These are phyloP conservation scores for Crambe crambe DNA, from an alignment of 37 sponge, comb jelly and placozoan species.

Conservation along the genomic window DNA sequence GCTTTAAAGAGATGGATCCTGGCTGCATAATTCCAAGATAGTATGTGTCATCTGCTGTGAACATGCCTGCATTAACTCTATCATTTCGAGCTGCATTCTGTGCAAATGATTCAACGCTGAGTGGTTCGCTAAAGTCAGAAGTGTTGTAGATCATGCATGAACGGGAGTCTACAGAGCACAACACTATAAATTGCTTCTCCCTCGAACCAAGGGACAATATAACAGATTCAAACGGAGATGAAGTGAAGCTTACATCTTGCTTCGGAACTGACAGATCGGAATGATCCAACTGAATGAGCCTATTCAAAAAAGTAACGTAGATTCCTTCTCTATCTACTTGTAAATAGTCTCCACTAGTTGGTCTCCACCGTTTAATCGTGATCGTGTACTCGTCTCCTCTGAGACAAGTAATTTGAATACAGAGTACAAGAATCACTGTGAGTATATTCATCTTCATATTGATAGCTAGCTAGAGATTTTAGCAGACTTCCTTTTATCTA, in stretches of 20 bases:
- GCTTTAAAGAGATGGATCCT: not conserved
- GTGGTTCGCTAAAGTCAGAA: slow-evolving; percentile 4
- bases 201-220: slow-evolving; percentile 13
- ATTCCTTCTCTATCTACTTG: not conserved
- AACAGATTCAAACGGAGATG: not conserved
- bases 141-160: slow-evolving; percentile 30
- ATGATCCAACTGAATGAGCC: not conserved
- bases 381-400: no score
- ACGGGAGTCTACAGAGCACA: slow-evolving; percentile 3
- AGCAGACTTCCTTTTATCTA: no score
- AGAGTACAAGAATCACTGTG: no score
- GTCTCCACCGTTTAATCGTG: no score
- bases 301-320: not conserved
- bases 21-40: slow-evolving; percentile 2
- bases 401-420: no score
- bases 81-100: not conserved
- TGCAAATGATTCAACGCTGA: no score
- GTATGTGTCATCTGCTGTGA: slow-evolving; percentile 18
- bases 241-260: not conserved
- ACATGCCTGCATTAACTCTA: not conserved
- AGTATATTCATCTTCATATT: no score
- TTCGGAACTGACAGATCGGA: not conserved
- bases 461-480: no score
- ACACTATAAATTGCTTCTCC: slow-evolving; percentile 3
- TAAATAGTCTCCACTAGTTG: no score